phyloP scores from a whole-genome alignment of 2,888 invertebrate genomes.

The Hartigia nigra region DNA sequence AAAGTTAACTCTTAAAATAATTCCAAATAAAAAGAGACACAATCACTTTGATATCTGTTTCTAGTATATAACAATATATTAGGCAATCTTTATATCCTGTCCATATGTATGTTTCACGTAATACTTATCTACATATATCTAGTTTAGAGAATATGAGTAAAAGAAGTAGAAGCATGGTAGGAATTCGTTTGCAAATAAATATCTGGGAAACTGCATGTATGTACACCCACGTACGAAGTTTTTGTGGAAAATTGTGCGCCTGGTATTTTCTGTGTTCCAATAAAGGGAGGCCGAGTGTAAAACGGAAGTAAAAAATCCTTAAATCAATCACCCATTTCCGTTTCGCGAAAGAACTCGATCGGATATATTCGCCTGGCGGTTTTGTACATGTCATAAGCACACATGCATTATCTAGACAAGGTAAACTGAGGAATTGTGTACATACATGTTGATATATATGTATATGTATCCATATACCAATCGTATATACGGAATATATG shows the following conservation, averaged over 20 bases:
- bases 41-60: neutral
- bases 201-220: neutral
- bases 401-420: conserved; percentile 18
- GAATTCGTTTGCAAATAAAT: neutral
- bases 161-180: neutral
- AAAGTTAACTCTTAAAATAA: neutral
- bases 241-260: neutral
- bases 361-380: neutral
- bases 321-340: neutral
- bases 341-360: neutral
- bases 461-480: neutral
- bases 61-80: neutral
- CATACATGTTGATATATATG: neutral
- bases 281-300: neutral
- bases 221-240: neutral
- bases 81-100: neutral
- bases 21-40: neutral
- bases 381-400: conserved; percentile 15
- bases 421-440: conserved; percentile 17
- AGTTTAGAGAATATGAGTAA: neutral
- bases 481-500: neutral
- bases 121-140: neutral
- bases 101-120: neutral
- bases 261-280: neutral
- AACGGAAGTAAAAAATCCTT: neutral